Evolutionary conservation across 2,113 vertebrate genomes (phyloP), one percentile per base, ranked within the genome.

Genomic region (Scomber scombrus): DNA sequence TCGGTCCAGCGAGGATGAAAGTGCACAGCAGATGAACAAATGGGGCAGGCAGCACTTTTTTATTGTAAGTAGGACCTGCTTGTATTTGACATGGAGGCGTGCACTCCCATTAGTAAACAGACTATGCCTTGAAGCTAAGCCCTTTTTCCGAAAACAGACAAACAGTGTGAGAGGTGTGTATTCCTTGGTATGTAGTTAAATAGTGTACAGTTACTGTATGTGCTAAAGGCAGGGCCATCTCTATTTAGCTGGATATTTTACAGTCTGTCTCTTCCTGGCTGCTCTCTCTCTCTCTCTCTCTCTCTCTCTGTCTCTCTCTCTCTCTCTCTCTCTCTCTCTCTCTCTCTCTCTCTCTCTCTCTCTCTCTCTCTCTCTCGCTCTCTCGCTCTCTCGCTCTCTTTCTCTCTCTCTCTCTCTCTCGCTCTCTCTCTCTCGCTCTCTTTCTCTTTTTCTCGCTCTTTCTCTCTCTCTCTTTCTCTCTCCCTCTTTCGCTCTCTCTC

Each of bases 61-160:
- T 63, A 61, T 75, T 77, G 50, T 34, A 69, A 70, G 77, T 51
- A 63, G 51, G 40, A 74, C 71, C 75, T 67, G 83, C 71, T 61
- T 78, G 56, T 93, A 18, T 94, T 92, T 94, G 90, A 85, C 88
- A 90, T 90, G 23, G 60, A 91, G 93, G 93, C 11, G 91, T 91
- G 76, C 50, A 46, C 92, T 85, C 78, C 82, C 90, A 69, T 90
- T 21, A 34, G 91, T 89, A 91, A 93, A 94, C 71, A 93, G 9
- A 43, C 63, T 63, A 14, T 75, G 68, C 85, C 87, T 82, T 1
- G 5, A 6, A 85, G 85, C 66, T 15, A 7, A 49, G 62, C 60
- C 16, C 60, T 67, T 65, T 69, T 45, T 72, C 29, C 14, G 19
- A 19, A 11, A 11, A 23, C 29, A 65, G 50, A 52, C 60, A 76